Percentiles rank a stretch among this genome's conserved stretches.
phyloP scores from a whole-genome alignment of 2,797 vertebrate genomes.

The Salarias fasciatus region DNA sequence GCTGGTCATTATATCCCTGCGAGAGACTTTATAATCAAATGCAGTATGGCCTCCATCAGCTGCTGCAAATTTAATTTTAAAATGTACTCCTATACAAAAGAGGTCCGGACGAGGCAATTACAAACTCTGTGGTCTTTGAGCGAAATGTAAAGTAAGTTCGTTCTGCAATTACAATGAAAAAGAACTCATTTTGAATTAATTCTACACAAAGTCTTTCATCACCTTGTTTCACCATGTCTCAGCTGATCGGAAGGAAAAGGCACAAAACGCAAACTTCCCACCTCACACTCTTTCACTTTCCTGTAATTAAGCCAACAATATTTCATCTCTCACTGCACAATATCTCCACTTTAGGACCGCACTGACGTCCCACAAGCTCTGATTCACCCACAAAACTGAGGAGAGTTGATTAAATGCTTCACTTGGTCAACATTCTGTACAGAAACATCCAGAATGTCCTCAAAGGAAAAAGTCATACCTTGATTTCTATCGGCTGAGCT shows the following conservation, averaged over 20 bases:
- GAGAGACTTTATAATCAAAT: constrained; percentile 56
- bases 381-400: constrained; percentile 44
- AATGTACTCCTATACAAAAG: constrained; percentile 44
- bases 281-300: constrained; percentile 10
- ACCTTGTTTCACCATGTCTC: not conserved
- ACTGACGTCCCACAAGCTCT: constrained; percentile 50
- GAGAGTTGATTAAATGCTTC: constrained; percentile 71
- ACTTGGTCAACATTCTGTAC: constrained; percentile 60
- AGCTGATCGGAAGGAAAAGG: not conserved
- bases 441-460: constrained; percentile 55
- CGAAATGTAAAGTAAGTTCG: constrained; percentile 27
- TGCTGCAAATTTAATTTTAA: constrained; percentile 52
- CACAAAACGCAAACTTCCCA: constrained; percentile 20
- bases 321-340: constrained; percentile 28
- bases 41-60: constrained; percentile 30
- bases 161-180: constrained; percentile 32
- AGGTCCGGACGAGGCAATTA: constrained; percentile 38
- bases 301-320: constrained; percentile 23
- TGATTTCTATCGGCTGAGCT: constrained; percentile 67
- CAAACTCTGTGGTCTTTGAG: constrained; percentile 29
- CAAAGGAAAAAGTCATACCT: constrained; percentile 38
- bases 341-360: constrained; percentile 38
- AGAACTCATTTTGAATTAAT: constrained; percentile 8
- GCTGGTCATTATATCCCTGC: constrained; percentile 50
- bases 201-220: constrained; percentile 25